Base-by-base conservation (phyloP, 1,140 invertebrate species). In the Medauroidea extradentata region DNA sequence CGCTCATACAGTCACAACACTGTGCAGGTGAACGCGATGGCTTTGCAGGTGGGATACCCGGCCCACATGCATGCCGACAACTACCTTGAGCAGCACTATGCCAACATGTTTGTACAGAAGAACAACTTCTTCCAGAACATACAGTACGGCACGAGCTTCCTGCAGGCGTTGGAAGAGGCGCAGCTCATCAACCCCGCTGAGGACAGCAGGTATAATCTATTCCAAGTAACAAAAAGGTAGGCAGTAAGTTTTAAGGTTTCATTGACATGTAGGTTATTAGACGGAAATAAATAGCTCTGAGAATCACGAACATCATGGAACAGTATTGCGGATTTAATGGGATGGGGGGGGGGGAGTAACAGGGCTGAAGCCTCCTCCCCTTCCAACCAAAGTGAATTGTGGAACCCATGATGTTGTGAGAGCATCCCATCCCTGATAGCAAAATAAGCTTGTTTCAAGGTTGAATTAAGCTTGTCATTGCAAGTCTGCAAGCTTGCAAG, bases 21-120 rank as follows among this genome's bases (percentile, higher is more conserved):
- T n/a, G 29, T 74, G 23, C 61, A 83, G 81, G 57, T 83, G 34
- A 63, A 71, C 11, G 69, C 71, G 2, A 65, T 83, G 48, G 61
- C 66, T 13, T 59, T 83, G 13, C 78, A 82, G 68, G 70, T 84
- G 23, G 83, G 83, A 0, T 73, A 81, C 42, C 79, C 81, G 9
- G 69, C 75, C 11, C 67, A 67, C 27, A 69, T 80, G 58, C 65
- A 73, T 24, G 69, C 76, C 44, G 59, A 68, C 2, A 59, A 66
- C 4, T 78, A 75, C 48, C 60, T 81, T 0, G 76, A 80, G 48
- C 67, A 73, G 8, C 75, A 77, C 57, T 81, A 81, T 65, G 68
- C 61, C 5, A 63, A 71, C 21, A 65, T 82, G 44, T 73, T 69
- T 16, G 68, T 81, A 18, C 73, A 79, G 53, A 79, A 75, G 57